These are phyloP conservation scores for Poicephalus meyeri DNA, from an alignment of 2,113 vertebrate species.

Conservation along the genomic window DNA sequence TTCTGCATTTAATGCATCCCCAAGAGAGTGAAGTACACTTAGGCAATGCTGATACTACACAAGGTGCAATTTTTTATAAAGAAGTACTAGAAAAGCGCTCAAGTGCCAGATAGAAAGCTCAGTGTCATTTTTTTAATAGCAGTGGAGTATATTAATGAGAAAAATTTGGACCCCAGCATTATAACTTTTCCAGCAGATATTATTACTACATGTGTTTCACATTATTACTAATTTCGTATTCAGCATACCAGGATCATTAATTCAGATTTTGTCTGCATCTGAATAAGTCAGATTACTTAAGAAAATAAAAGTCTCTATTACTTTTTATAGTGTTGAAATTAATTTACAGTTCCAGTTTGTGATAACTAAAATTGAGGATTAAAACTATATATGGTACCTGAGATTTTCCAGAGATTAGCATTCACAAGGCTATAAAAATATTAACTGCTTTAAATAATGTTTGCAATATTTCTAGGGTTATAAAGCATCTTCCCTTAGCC, in stretches of 20 bases:
- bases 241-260: conserved; percentile 34
- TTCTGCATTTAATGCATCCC: not conserved
- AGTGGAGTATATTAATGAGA: conserved; percentile 26
- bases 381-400: conserved; percentile 65
- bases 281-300: conserved; percentile 57
- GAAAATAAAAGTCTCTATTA: conserved; percentile 70
- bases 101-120: not conserved
- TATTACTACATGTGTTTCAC: conserved; percentile 18
- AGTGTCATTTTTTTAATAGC: not conserved
- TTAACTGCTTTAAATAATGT: conserved; percentile 64
- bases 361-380: conserved; percentile 55
- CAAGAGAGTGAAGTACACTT: not conserved
- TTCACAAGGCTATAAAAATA: conserved; percentile 60
- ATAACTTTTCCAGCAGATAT: conserved; percentile 23
- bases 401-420: conserved; percentile 54
- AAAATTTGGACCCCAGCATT: not conserved
- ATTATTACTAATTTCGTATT: conserved; percentile 48
- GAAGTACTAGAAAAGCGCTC: not conserved
- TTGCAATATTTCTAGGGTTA: conserved; percentile 42
- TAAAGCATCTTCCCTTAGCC: conserved; percentile 40
- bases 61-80: not conserved
- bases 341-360: conserved; percentile 62
- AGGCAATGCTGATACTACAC: not conserved
- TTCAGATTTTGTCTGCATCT: conserved; percentile 39
- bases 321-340: conserved; percentile 58